Evolutionary conservation across 2,797 vertebrate genomes (phyloP).

Genomic region (Sebastes baramenuke): DNA sequence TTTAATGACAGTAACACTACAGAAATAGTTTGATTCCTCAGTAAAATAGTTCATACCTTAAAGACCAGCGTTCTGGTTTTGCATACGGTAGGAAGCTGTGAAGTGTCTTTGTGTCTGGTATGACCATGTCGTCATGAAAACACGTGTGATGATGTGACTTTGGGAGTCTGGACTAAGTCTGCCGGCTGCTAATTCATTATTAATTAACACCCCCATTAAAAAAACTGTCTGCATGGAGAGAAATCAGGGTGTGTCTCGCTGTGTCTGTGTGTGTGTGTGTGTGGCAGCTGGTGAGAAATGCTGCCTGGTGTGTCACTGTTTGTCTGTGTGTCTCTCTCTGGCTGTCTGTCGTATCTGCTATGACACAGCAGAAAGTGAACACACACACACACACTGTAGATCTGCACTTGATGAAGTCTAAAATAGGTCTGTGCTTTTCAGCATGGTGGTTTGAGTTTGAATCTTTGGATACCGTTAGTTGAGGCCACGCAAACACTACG

Average conservation of each 20-base stretch:
- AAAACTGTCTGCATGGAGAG: constrained; percentile 17
- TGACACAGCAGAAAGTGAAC: constrained; percentile 57
- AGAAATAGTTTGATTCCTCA: background rate
- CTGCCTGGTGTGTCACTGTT: constrained; percentile 32
- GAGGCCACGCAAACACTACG: background rate
- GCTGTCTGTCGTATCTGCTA: background rate
- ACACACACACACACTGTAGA: background rate
- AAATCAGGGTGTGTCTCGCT: constrained; percentile 34
- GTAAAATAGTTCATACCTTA: background rate
- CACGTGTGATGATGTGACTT: constrained; percentile 2
- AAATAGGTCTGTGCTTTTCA: constrained; percentile 10
- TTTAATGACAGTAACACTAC: background rate
- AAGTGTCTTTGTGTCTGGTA: background rate
- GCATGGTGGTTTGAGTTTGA: background rate
- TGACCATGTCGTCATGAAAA: background rate
- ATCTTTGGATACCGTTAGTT: background rate
- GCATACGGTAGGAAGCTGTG: background rate
- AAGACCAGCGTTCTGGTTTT: background rate
- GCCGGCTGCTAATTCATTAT: constrained; percentile 59
- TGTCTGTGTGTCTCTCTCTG: constrained; percentile 6
- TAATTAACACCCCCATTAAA: constrained; percentile 52
- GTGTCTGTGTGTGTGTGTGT: background rate
- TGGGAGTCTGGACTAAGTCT: constrained; percentile 15
- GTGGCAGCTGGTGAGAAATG: constrained; percentile 52
- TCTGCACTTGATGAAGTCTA: background rate